phyloP scores from a whole-genome alignment of 2,113 vertebrate species.

The Pomatostomus ruficeps region DNA sequence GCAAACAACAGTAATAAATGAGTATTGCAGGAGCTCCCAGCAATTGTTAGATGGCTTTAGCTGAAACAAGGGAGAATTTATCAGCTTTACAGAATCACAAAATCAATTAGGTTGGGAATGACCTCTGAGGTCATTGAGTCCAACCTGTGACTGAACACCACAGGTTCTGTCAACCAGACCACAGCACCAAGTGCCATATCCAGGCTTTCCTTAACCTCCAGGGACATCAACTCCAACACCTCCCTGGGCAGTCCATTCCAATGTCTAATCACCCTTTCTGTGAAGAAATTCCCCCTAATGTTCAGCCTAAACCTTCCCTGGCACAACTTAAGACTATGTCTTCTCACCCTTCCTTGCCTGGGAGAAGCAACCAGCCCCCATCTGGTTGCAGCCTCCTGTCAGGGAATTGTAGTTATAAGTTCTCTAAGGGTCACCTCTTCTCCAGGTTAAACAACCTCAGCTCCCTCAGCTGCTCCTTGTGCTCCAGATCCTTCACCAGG shows the following conservation, averaged over 20 bases:
- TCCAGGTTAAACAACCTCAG: background rate
- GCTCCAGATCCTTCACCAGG: background rate
- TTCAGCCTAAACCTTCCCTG: background rate
- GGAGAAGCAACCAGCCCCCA: rapidly evolving
- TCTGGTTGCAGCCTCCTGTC: background rate
- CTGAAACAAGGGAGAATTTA: background rate
- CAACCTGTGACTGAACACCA: background rate
- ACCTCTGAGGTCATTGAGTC: background rate
- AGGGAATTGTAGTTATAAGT: background rate
- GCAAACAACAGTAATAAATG: background rate
- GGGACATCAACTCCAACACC: background rate
- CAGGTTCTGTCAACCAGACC: rapidly evolving
- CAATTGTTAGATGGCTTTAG: background rate
- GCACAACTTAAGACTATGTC: background rate
- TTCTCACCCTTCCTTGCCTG: background rate
- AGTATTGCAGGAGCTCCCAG: rapidly evolving
- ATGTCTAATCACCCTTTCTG: background rate
- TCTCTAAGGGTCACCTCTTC: background rate
- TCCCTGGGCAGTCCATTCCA: background rate
- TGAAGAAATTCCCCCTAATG: background rate
- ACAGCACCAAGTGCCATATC: background rate
- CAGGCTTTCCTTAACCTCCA: background rate
- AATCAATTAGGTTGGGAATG: background rate
- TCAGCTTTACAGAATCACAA: background rate
- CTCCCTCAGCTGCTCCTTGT: background rate